These are phyloP conservation scores for Chaunax sp. DNA, from an alignment of 2,797 vertebrate genomes.

Conservation along the genomic window DNA sequence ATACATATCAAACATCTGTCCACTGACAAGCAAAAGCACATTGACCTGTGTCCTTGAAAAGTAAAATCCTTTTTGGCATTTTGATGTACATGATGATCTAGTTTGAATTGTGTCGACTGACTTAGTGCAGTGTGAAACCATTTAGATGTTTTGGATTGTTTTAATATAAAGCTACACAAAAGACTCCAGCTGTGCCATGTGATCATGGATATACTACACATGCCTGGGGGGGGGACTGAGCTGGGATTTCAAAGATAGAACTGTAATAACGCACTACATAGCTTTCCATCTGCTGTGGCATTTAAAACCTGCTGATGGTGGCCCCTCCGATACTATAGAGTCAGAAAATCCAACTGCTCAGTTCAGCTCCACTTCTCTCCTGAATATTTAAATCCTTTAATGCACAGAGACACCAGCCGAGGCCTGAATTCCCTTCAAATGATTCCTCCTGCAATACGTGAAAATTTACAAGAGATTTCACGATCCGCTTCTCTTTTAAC, in stretches of 20 bases:
- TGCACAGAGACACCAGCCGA: constrained; percentile 39
- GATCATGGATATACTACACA: neutral
- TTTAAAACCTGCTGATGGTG: constrained; percentile 70
- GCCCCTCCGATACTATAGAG: constrained; percentile 30
- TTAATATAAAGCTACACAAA: constrained; percentile 1
- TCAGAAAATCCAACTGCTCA: constrained; percentile 55
- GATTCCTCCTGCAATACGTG: constrained; percentile 25
- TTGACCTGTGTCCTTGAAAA: constrained; percentile 1
- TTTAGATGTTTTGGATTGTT: neutral
- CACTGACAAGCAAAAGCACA: neutral
- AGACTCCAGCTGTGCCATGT: neutral
- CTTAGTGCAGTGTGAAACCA: neutral
- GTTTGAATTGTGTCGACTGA: neutral
- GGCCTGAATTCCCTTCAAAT: constrained; percentile 19
- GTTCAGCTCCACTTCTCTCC: constrained; percentile 52
- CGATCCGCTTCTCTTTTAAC: neutral
- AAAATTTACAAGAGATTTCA: constrained; percentile 34
- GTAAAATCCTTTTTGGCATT: neutral
- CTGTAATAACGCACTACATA: constrained; percentile 48
- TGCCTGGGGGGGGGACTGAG: constrained; percentile 1
- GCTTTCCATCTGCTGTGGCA: constrained; percentile 70
- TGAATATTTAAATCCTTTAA: constrained; percentile 70
- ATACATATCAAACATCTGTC: constrained; percentile 51
- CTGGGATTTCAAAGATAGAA: constrained; percentile 47
- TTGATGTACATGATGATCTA: neutral